These are phyloP conservation scores for Eupithecia inturbata DNA, from an alignment of 2,888 invertebrate species.

Conservation along the genomic window DNA sequence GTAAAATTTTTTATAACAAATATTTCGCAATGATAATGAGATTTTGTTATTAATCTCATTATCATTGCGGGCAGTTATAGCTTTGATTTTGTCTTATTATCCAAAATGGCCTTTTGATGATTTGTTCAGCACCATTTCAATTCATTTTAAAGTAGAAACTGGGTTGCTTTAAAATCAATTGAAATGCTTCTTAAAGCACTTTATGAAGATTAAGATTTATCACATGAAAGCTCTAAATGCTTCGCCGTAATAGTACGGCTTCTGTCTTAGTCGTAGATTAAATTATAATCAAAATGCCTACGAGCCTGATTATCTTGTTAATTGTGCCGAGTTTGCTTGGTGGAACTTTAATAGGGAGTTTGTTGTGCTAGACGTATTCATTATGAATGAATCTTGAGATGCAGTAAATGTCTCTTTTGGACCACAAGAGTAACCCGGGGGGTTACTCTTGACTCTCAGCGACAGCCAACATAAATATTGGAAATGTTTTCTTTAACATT, in stretches of 20 bases:
- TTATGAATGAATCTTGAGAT: neutral
- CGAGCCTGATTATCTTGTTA: constrained; percentile 34
- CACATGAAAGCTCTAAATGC: constrained; percentile 24
- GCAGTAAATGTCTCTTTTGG: too few relatives aligned
- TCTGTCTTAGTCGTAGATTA: constrained; percentile 32
- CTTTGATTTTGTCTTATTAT: neutral
- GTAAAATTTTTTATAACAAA: too few relatives aligned
- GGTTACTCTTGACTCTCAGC: too few relatives aligned
- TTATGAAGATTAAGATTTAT: constrained; percentile 23
- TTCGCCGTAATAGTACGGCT: constrained; percentile 27
- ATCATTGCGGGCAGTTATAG: neutral
- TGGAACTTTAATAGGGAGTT: constrained; percentile 19
- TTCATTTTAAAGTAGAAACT: too few relatives aligned
- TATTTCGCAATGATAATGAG: too few relatives aligned
- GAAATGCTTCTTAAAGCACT: neutral
- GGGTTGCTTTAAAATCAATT: too few relatives aligned
- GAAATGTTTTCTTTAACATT: too few relatives aligned
- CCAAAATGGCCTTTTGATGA: neutral
- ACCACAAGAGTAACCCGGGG: too few relatives aligned
- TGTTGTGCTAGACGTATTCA: neutral
- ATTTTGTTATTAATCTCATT: too few relatives aligned
- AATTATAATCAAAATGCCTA: constrained; percentile 35
- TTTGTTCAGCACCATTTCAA: neutral
- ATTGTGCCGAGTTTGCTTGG: constrained; percentile 31
- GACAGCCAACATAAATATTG: too few relatives aligned